Evolutionary conservation across 1,140 invertebrate genomes (phyloP), one percentile per base, ranked within the genome.

Genomic region (Drosophila parvula): DNA sequence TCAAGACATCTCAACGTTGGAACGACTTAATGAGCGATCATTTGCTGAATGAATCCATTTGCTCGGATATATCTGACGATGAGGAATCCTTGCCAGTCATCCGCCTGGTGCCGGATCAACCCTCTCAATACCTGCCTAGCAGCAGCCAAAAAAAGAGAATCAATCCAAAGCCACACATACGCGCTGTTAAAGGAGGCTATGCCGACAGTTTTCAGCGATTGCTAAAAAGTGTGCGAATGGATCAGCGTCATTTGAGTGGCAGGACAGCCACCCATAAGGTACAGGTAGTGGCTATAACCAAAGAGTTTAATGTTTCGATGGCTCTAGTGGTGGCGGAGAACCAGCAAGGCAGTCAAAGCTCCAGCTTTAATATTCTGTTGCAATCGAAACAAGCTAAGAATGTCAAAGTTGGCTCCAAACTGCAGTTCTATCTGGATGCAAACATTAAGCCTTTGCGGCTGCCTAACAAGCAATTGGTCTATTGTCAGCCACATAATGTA

Each of bases 161-260:
- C 10, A 16, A 2, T 9, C 8, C 27, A 5, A 45, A 40, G 18
- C 12, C 11, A 14, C 14, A 38, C 2, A 22, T 10, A 5, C 67
- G 67, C 18, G 28, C 32, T 14, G n/a, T 69, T 34, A 56, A 32
- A 34, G 63, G 50, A 34, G 67, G 67, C 18, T 69, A 38, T 9
- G 67, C 34, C 5, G 41, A 48, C 1, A 22, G 45, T 1, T 69
- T 70, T 5, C 50, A 30, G 27, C 18, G n/a, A 5, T n/a, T 16
- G 14, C 8, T 70, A 1, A 69, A 69, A n/a, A 32, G 9, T 5
- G 9, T 28, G 28, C 28, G 34, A 18, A 70, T 70, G 67, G 50
- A 69, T 69, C 48, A 40, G 28, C 67, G 67, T 0, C 67, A 70
- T 40, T 6, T 41, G 9, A 57, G n/a, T 4, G 12, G 27, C 32